Evolutionary conservation across 2,888 invertebrate genomes (phyloP).

Genomic region (Trimorus sp.): DNA sequence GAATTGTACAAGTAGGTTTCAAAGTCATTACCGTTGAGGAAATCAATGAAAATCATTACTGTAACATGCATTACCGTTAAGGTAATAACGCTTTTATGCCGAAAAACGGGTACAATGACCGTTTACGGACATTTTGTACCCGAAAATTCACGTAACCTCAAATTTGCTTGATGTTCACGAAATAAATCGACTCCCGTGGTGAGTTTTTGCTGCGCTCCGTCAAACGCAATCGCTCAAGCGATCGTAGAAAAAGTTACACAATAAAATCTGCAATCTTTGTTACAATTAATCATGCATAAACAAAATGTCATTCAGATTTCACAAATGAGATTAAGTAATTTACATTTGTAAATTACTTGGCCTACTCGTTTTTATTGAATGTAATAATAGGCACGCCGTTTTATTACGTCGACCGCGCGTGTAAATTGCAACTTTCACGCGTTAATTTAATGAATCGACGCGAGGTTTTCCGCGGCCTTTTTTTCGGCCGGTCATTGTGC

Average conservation of each 20-base stretch:
- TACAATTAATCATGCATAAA: slow-evolving; percentile 39
- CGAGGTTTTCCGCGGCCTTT: not conserved
- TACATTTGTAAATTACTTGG: slow-evolving; percentile 35
- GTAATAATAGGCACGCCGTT: slow-evolving; percentile 3
- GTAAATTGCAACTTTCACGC: slow-evolving; percentile 30
- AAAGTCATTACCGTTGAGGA: no score
- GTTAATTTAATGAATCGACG: slow-evolving; percentile 15
- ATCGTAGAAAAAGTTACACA: slow-evolving; percentile 21
- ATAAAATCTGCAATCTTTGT: slow-evolving; percentile 28
- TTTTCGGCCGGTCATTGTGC: not conserved
- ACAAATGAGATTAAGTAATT: slow-evolving; percentile 43
- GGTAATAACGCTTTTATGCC: no score
- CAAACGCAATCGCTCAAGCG: no score
- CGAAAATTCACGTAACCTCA: no score
- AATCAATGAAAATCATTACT: no score
- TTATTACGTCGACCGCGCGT: slow-evolving; percentile 5
- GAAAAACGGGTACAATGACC: no score
- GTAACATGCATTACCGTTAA: no score
- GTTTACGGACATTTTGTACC: no score
- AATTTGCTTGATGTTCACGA: no score
- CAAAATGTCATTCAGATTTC: slow-evolving; percentile 33
- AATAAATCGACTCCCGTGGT: no score
- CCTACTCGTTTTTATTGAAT: slow-evolving; percentile 8
- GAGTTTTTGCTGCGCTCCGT: no score
- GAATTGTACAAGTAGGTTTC: no score